Percentiles rank a stretch among this genome's conserved stretches.
Conservation (phyloP, 2,888 invertebrate genomes). For the Fabriciana adippe region DNA sequence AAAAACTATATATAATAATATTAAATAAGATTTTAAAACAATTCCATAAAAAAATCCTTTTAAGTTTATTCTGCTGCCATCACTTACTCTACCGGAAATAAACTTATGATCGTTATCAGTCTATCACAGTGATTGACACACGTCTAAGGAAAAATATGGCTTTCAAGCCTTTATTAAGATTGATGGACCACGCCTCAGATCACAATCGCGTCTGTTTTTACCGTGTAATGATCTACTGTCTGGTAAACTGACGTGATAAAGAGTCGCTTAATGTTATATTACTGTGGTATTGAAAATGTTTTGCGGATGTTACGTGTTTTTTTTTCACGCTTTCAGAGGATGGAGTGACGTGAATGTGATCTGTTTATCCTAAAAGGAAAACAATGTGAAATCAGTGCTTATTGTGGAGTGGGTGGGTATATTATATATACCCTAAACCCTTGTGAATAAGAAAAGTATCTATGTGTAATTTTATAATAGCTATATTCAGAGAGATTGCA, state of each 20-base stretch:
- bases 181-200: slow-evolving; percentile 56
- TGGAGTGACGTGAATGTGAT: too few relatives aligned
- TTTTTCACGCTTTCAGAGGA: neutral
- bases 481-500: too few relatives aligned
- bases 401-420: too few relatives aligned
- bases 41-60: neutral
- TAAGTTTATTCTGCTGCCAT: neutral
- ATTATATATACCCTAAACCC: too few relatives aligned
- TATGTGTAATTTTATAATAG: too few relatives aligned
- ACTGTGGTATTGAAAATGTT: neutral
- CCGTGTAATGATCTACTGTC: slow-evolving; percentile 32
- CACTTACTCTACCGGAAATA: slow-evolving; percentile 29
- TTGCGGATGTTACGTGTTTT: neutral
- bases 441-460: too few relatives aligned
- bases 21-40: neutral
- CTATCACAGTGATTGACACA: slow-evolving; percentile 70
- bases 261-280: slow-evolving; percentile 8
- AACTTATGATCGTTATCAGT: slow-evolving; percentile 45
- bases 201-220: slow-evolving; percentile 41
- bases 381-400: too few relatives aligned
- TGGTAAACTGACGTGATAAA: slow-evolving; percentile 26
- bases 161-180: slow-evolving; percentile 73
- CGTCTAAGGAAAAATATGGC: slow-evolving; percentile 72
- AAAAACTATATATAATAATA: too few relatives aligned
- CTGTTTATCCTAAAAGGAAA: too few relatives aligned